Evolutionary conservation across 2,113 vertebrate species (phyloP), one percentile per base, ranked within the genome.

Genomic region (Strigops habroptila): DNA sequence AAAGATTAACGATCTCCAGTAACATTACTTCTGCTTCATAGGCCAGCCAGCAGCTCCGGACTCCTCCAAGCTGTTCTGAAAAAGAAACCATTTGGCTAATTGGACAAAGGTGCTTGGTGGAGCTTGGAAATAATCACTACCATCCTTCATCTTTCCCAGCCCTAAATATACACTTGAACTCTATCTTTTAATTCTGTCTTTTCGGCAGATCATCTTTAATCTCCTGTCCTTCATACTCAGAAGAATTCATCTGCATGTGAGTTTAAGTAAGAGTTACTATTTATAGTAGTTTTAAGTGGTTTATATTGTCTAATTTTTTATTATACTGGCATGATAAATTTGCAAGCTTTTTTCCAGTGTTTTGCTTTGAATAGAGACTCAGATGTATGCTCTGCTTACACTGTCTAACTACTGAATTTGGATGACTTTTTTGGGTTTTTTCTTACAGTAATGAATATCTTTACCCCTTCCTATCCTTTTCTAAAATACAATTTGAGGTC

Each of bases 301-400:
- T 94, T 90, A 76, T 79, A 94, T 90, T 96, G 76, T 94, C 85
- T 95, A 94, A 65, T 73, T 86, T 94, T 96, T 97, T 93, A 95
- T 92, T 95, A 91, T 73, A 82, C 79, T 93, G 83, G 85, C 92
- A 93, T 83, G 82, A 95, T 93, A 88, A 95, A 95, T 96, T 96
- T 89, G 37, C 60, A 91, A 73, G 22, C 64, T 59, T 88, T 92
- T 87, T 93, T 80, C 37, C 68, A 90, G 71, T 85, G 31, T 91
- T 94, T 90, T 95, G 52, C 59, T 96, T 91, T 96, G 87, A 90
- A 65, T 44, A 86, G 75, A 95, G 62, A 46, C 48, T 96, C 77
- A 84, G 64, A 95, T 90, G 55, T 80, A 51, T 52, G 65, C 46
- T 82, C 78, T 87, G 37, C 71, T 81, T 90, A 83, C 6, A 39